Evolutionary conservation across 2,113 vertebrate species (phyloP).

Genomic region (Mastomys coucha): DNA sequence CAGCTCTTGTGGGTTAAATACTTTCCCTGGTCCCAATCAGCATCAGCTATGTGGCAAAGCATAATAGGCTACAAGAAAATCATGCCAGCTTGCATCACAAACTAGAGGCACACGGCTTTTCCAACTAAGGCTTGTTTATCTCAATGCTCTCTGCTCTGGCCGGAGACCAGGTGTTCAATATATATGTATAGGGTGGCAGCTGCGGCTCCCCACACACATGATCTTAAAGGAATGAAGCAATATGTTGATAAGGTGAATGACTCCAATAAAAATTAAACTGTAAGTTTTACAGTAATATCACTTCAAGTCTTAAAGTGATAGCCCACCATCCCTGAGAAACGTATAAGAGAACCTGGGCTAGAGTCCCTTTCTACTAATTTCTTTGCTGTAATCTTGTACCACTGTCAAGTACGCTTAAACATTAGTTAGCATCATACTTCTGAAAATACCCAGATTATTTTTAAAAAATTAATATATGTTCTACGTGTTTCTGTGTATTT

Average conservation of each 20-base stretch:
- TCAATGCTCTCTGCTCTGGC: too few species aligned
- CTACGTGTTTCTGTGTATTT: neutral
- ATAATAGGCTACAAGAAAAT: too few species aligned
- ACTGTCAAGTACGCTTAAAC: neutral
- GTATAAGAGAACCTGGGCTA: neutral
- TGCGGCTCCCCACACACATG: too few species aligned
- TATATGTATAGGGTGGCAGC: too few species aligned
- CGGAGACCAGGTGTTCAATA: too few species aligned
- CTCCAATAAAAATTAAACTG: neutral
- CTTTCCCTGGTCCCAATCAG: too few species aligned
- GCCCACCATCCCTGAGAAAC: neutral
- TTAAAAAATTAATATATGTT: neutral
- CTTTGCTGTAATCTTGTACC: neutral
- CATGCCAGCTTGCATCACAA: too few species aligned
- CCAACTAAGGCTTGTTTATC: too few species aligned
- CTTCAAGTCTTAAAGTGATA: neutral
- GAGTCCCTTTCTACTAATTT: neutral
- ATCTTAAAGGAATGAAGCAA: neutral
- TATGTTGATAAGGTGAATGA: neutral
- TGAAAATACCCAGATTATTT: neutral
- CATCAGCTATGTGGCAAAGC: too few species aligned
- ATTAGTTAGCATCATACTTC: neutral
- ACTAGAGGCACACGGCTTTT: too few species aligned
- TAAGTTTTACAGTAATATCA: neutral
- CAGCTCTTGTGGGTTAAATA: too few species aligned